Evolutionary conservation across 2,797 vertebrate genomes (phyloP), one percentile per base, ranked within the genome.

Genomic region (Pangasius mekongensis): DNA sequence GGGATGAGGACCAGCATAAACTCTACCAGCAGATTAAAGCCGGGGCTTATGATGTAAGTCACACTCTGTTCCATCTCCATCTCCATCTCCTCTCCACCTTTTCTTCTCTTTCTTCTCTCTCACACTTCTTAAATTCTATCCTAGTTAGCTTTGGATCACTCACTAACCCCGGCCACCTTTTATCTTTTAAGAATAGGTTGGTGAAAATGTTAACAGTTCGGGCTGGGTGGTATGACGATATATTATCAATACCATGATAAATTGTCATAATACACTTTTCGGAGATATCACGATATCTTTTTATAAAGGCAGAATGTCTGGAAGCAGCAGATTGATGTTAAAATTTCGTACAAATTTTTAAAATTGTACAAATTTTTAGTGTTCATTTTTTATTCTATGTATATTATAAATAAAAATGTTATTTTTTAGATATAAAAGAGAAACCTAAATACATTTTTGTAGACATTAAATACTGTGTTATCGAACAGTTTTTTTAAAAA

Each of bases 1-100:
- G 98, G 98, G 98, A 99, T 1, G 98, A 99, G 91, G 98, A 99
- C 96, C 98, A 99, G 94, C 98, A 83, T 30, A 83, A 83, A 67
- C 82, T 84, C 82, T 84, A 84, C 62, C 82, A 84, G 43, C 82
- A 84, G 96, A 99, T 99, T 96, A 99, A 99, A 95, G 98, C 98
- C 0, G 98, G 98, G 27, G 98, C 98, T 92, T 99, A 99, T 0
- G 98, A 99, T 6, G 98, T 99, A 93, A 98, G 98, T 97, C 89
- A 78, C 77, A 13, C 89, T 84, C 85, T 10, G 33, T 69, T 84
- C 74, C 30, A 20, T 73, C 33, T 74, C 27, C 39, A 27, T 9
- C 49, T 20, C 33, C 33, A 33, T 33, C 33, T n/a, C 74, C 20
- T 33, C 18, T 43, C 22, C 54, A 33, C 67, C 80, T 62, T 73